Evolutionary conservation across 2,797 vertebrate species (phyloP).

Genomic region (Rhabdomys pumilio): DNA sequence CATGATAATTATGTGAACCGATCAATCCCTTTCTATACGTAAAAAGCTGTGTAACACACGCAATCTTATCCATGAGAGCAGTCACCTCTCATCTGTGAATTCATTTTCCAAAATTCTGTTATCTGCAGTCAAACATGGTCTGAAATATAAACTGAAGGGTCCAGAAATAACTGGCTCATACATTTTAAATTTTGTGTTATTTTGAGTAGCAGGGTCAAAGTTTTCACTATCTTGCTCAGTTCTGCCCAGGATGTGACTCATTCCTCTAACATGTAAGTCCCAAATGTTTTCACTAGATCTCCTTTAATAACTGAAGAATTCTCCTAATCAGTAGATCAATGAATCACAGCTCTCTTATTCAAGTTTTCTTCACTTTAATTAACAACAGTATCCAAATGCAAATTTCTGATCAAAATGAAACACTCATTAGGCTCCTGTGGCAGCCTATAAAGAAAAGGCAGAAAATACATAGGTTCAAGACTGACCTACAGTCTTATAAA

Average conservation of each 20-base stretch:
- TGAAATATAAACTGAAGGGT: neutral
- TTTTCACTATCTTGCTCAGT: neutral
- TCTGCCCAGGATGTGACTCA: neutral
- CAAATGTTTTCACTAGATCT: neutral
- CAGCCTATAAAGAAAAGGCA: neutral
- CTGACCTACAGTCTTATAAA: neutral
- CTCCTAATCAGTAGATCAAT: neutral
- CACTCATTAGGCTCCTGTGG: neutral
- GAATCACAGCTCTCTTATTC: neutral
- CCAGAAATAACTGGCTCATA: neutral
- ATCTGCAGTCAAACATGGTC: neutral
- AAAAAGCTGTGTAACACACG: neutral
- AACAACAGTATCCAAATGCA: neutral
- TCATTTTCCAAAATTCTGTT: neutral
- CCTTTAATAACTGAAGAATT: neutral
- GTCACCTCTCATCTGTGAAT: neutral
- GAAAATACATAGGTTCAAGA: too few species aligned
- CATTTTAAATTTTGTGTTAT: neutral
- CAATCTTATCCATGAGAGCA: neutral
- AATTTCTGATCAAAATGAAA: neutral
- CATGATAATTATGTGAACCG: constrained; percentile 51
- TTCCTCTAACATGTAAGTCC: neutral
- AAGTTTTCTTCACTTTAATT: neutral
- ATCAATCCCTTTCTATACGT: constrained; percentile 32
- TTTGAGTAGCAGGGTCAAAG: neutral